Evolutionary conservation across 2,888 invertebrate species (phyloP).

Genomic region (Lobophora halterata): DNA sequence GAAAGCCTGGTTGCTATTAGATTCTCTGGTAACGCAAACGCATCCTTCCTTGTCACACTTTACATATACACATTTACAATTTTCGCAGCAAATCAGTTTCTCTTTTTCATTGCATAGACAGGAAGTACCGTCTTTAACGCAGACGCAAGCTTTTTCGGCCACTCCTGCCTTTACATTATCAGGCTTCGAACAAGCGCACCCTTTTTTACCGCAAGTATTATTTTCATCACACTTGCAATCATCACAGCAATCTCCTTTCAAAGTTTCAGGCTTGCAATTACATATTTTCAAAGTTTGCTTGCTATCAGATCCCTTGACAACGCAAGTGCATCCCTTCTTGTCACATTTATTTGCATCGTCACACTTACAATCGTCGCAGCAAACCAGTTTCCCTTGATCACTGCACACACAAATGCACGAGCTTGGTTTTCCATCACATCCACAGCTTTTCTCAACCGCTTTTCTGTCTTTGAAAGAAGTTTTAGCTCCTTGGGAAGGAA

Average conservation of each 20-base stretch:
- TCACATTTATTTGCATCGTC: conserved; percentile 33
- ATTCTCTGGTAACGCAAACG: conserved; percentile 29
- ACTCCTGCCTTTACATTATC: too few relatives aligned
- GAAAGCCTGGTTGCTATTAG: too few relatives aligned
- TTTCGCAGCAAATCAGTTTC: conserved; percentile 31
- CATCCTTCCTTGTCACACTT: conserved; percentile 40
- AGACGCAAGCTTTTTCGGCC: conserved; percentile 6
- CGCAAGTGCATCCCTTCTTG: conserved; percentile 39
- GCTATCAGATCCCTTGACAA: conserved; percentile 20
- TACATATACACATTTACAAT: conserved; percentile 37
- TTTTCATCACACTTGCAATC: conserved; percentile 32
- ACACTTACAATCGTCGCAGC: conserved; percentile 41
- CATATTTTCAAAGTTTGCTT: too few relatives aligned
- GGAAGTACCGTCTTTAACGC: too few relatives aligned
- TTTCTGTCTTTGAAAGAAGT: conserved; percentile 24
- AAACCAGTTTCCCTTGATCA: conserved; percentile 27
- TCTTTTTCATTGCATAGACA: conserved; percentile 25
- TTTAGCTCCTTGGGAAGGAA: neutral
- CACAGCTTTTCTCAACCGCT: neutral
- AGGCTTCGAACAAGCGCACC: conserved; percentile 28
- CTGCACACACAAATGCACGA: conserved; percentile 22
- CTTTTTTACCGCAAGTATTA: conserved; percentile 30
- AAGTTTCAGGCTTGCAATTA: conserved; percentile 37
- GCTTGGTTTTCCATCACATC: neutral
- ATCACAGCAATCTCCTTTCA: conserved; percentile 30